Evolutionary conservation across 2,797 vertebrate species (phyloP).

Genomic region (Rhynchonycteris naso): DNA sequence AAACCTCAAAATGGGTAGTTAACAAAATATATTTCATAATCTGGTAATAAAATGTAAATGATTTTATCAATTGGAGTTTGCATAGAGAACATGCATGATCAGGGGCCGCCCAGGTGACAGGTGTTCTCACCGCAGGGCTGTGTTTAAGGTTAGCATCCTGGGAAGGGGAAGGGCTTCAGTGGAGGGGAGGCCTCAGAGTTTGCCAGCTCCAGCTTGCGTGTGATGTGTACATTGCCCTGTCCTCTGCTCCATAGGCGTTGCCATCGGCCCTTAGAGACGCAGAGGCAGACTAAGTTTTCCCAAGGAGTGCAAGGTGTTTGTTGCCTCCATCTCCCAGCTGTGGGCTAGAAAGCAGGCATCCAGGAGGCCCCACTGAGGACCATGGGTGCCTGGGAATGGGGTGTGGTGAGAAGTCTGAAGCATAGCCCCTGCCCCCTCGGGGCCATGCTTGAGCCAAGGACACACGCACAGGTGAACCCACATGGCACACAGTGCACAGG

Average conservation of each 20-base stretch:
- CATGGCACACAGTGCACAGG: fast-evolving
- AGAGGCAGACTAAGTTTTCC: not conserved
- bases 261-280: not conserved
- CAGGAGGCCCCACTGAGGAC: not conserved
- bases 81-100: fast-evolving
- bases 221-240: fast-evolving
- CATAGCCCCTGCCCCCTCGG: fast-evolving
- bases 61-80: not conserved
- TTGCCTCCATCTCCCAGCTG: not conserved
- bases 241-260: not conserved
- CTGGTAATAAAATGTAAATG: not conserved
- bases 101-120: not conserved
- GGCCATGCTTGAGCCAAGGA: not conserved
- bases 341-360: not conserved
- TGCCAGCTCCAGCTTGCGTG: too few species aligned
- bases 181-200: not conserved
- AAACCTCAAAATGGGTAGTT: not conserved
- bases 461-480: not conserved
- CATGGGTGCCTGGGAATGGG: not conserved
- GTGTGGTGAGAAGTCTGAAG: not conserved
- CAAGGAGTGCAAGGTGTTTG: not conserved
- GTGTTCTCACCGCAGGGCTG: not conserved
- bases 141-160: not conserved
- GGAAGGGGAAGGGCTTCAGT: not conserved
- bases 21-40: not conserved